Evolutionary conservation across 2,113 vertebrate genomes (phyloP), one percentile per base, ranked within the genome.

Genomic region (Cnemophilus loriae): DNA sequence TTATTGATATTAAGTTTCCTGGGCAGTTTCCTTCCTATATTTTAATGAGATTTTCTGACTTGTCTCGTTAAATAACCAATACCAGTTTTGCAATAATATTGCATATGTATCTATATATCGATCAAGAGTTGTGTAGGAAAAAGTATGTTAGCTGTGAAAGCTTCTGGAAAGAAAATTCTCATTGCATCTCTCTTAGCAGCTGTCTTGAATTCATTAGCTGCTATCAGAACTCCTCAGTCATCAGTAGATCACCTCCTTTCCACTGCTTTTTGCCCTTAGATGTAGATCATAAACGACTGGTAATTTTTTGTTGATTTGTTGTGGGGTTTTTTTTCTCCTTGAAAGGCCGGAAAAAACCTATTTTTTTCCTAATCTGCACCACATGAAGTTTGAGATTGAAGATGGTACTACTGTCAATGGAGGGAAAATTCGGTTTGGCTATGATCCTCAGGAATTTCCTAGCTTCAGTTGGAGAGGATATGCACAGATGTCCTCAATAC

Each of bases 381-480:
- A 99, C 67, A 97, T 99, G 95, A 99, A 98, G 93, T 98, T 98
- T 96, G 99, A 99, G 90, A 95, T 98, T 71, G 99, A 99, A 97
- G 98, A 99, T 6, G 99, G 99, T 81, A 97, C 97, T 42, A 97
- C 98, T 4, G 97, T 97, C 33, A 91, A 95, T 12, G 98, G 98
- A 94, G 97, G 95, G 92, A 93, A 96, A 24, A 96, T 99, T 42
- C 98, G 98, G 3, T 99, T 99, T 91, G 98, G 99, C 74, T 99
- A 98, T 63, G 95, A 98, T 91, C 92, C 98, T n/a, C 89, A 80
- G 90, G 98, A 98, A 88, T 99, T 99, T 96, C 99, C 98, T 57
- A 75, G 79, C 56, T 99, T 99, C 95, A 99, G 99, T 77, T 99
- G 99, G 99, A 98, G 98, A 94, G 99, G 99, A 50, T 99, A 99